Evolutionary conservation across 2,113 vertebrate species (phyloP).

Genomic region (Mesocricetus auratus): DNA sequence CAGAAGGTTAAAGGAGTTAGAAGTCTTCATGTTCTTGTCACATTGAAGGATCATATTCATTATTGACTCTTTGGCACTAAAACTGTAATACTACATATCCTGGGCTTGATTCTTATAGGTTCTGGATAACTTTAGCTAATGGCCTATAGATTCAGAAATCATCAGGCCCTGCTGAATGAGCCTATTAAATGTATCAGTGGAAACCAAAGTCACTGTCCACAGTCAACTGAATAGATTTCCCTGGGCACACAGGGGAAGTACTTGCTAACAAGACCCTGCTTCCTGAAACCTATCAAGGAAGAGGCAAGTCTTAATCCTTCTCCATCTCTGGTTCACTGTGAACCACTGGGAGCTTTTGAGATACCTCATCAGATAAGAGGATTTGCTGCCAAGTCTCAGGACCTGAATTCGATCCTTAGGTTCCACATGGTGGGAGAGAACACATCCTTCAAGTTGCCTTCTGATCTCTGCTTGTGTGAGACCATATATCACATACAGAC

Average conservation of each 20-base stretch:
- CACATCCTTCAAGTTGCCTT: no score
- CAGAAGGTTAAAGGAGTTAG: conserved; percentile 55
- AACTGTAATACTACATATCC: conserved; percentile 32
- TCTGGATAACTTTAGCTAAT: conserved; percentile 55
- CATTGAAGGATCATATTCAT: conserved; percentile 67
- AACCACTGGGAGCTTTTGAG: neutral
- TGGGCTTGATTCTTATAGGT: conserved; percentile 49
- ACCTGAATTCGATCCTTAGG: neutral
- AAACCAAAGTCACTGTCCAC: conserved; percentile 56
- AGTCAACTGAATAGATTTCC: conserved; percentile 37
- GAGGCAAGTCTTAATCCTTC: neutral
- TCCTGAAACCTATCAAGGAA: neutral
- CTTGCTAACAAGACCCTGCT: neutral
- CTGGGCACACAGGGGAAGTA: neutral
- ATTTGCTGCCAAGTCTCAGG: no score
- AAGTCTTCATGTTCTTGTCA: conserved; percentile 42
- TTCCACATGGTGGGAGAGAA: neutral
- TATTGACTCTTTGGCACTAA: conserved; percentile 57
- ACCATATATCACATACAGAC: neutral
- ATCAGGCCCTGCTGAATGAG: conserved; percentile 15
- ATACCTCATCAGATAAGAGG: neutral
- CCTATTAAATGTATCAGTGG: conserved; percentile 37
- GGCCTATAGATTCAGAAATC: conserved; percentile 29
- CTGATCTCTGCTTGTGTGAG: neutral
- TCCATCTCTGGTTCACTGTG: neutral